phyloP scores from a whole-genome alignment of 2,113 vertebrate genomes.

The Sus scrofa region T2T-Sscrofa CM000822.6:35898501-35899000 shows the following conservation, averaged over 20 bases:
- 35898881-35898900: neutral
- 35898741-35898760: neutral
- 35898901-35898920: too few relatives aligned
- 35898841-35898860: neutral
- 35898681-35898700: neutral
- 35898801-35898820: fast-evolving
- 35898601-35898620: neutral
- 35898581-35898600: neutral
- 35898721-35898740: neutral
- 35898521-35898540: neutral
- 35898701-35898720: neutral
- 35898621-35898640: fast-evolving
- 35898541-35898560: neutral
- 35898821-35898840: fast-evolving
- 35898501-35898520: neutral
- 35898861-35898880: neutral
- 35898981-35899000: neutral
- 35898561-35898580: neutral
- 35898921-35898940: neutral
- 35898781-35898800: neutral
- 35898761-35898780: neutral
- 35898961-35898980: neutral
- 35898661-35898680: neutral
- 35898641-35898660: neutral
- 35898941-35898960: neutral